These are phyloP conservation scores for Corythoichthys haematopterus DNA, from an alignment of 2,113 vertebrate species.

Conservation along the genomic window DNA sequence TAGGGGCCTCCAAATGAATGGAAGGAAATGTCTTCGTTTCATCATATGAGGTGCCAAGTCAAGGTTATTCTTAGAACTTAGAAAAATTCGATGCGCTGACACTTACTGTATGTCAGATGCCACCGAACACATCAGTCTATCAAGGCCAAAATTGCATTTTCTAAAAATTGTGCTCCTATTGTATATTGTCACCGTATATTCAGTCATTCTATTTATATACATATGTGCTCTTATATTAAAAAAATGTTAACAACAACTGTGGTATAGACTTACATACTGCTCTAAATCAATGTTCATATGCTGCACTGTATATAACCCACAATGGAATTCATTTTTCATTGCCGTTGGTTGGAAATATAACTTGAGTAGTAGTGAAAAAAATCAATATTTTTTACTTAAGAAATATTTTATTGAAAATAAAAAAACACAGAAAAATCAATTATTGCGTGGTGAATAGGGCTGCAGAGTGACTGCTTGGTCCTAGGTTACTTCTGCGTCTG, in stretches of 20 bases:
- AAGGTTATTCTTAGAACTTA: conserved; percentile 46
- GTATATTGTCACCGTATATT: too few species aligned
- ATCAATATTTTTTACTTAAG: conserved; percentile 3
- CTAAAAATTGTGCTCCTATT: background rate
- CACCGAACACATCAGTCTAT: conserved; percentile 11
- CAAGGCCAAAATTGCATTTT: background rate
- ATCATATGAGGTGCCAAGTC: conserved; percentile 26
- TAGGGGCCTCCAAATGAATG: conserved; percentile 26
- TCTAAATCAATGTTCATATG: background rate
- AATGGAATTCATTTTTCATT: background rate
- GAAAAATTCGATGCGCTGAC: background rate
- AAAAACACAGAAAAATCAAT: conserved; percentile 5
- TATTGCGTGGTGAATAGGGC: conserved; percentile 24
- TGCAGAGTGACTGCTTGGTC: conserved; percentile 17
- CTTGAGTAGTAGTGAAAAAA: background rate
- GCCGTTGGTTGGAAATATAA: background rate
- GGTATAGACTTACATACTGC: background rate
- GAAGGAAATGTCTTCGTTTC: conserved; percentile 41
- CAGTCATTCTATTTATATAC: background rate
- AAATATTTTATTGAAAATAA: conserved; percentile 12
- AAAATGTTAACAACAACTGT: background rate
- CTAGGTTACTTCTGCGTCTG: conserved; percentile 28
- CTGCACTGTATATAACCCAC: background rate
- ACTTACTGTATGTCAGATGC: conserved; percentile 1
- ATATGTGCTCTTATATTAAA: background rate